phyloP scores from a whole-genome alignment of 2,797 vertebrate species.

The Falco concolor region DNA sequence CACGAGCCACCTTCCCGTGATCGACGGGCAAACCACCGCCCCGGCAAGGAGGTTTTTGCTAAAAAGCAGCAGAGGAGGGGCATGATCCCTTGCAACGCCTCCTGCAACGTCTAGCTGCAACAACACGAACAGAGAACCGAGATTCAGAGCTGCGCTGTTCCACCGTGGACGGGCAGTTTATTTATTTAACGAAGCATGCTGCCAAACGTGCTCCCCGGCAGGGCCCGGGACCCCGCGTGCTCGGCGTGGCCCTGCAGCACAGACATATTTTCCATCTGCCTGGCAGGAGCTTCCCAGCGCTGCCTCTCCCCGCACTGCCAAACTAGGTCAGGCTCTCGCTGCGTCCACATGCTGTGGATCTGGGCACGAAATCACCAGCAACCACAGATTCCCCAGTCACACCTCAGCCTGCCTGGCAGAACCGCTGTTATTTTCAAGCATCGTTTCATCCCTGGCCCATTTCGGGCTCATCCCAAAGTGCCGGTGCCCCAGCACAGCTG shows the following conservation, averaged over 20 bases:
- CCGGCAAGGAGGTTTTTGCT: not conserved
- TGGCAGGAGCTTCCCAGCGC: not conserved
- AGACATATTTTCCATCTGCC: conserved; percentile 14
- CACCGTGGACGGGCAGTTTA: not conserved
- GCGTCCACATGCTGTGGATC: not conserved
- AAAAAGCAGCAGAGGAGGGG: not conserved
- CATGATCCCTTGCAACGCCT: fast-evolving
- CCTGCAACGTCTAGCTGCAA: not conserved
- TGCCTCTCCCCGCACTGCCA: not conserved
- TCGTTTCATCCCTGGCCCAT: fast-evolving
- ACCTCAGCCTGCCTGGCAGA: not conserved
- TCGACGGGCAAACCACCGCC: fast-evolving
- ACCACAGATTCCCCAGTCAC: not conserved
- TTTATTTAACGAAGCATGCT: not conserved
- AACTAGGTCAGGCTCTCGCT: not conserved
- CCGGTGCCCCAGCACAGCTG: not conserved
- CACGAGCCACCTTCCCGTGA: fast-evolving
- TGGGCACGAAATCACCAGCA: not conserved
- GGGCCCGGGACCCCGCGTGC: not conserved
- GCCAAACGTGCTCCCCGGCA: conserved; percentile 7
- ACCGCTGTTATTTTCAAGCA: not conserved
- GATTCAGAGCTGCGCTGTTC: not conserved
- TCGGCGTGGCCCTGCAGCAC: not conserved
- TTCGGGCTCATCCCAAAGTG: not conserved
- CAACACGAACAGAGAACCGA: not conserved